Conservation (phyloP, 2,888 invertebrate species). For the Augochlorella aurata region DNA sequence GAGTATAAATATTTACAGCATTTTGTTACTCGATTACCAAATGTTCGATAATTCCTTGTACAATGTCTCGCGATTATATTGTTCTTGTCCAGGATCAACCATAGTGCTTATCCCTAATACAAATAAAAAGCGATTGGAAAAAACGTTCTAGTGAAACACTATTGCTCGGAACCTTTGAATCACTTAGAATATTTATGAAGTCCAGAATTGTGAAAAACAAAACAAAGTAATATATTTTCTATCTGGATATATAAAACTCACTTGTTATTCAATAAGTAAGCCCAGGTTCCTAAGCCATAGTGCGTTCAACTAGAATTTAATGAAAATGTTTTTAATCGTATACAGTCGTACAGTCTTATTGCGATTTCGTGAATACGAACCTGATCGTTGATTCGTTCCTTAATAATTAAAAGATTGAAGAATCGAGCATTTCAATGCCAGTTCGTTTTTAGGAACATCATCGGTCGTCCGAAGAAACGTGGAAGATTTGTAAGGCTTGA, state of each 20-base stretch:
- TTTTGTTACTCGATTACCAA: not conserved
- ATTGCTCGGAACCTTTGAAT: not conserved
- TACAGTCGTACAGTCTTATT: conserved; percentile 6
- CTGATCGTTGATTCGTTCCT: not conserved
- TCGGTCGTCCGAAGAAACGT: not conserved
- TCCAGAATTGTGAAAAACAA: not conserved
- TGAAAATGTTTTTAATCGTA: not conserved
- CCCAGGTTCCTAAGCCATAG: too few species aligned
- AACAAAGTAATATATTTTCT: not conserved
- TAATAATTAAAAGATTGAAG: not conserved
- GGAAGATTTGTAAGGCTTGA: not conserved
- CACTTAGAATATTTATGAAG: not conserved
- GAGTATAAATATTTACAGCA: not conserved
- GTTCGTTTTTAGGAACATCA: not conserved
- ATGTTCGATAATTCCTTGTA: not conserved
- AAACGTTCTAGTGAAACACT: not conserved
- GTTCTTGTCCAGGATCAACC: not conserved
- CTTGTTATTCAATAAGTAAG: not conserved
- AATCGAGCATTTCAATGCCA: not conserved
- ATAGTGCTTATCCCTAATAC: not conserved
- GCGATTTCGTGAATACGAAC: not conserved
- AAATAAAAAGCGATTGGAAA: not conserved
- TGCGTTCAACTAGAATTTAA: not conserved
- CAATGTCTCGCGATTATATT: not conserved
- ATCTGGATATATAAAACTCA: not conserved